A percentile compares a stretch with the other conserved stretches of the same genome.
phyloP scores from a whole-genome alignment of 2,888 invertebrate genomes.

The Drosophila sordidapex region DNA sequence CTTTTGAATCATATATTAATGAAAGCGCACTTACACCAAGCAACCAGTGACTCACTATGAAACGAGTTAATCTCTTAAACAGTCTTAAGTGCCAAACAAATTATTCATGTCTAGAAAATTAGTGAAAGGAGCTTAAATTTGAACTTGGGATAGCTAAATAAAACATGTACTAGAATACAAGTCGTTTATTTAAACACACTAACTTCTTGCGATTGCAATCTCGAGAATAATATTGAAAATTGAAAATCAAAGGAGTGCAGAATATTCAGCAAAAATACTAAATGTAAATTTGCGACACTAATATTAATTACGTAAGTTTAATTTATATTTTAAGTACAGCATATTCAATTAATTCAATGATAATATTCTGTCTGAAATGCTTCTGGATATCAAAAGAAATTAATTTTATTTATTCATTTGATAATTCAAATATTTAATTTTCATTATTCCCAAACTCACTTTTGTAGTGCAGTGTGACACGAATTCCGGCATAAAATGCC shows the following conservation, averaged over 20 bases:
- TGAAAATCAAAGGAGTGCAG: not conserved
- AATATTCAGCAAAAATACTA: not conserved
- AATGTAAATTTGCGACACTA: not conserved
- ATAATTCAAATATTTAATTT: not conserved
- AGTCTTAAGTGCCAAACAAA: not conserved
- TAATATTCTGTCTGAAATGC: not conserved
- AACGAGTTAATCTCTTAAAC: conserved; percentile 1
- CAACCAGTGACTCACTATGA: conserved; percentile 7
- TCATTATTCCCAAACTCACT: not conserved
- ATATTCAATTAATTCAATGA: not conserved
- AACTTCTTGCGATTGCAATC: not conserved
- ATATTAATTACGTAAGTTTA: not conserved
- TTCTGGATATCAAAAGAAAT: too few species aligned
- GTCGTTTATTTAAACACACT: not conserved
- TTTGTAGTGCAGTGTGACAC: conserved; percentile 56
- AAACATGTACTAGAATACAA: not conserved
- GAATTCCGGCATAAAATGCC: conserved; percentile 52
- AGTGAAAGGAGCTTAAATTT: not conserved
- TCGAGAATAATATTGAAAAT: not conserved
- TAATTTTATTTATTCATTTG: not conserved
- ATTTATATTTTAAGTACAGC: not conserved
- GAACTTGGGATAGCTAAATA: not conserved
- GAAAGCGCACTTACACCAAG: conserved; percentile 52
- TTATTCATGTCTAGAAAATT: not conserved
- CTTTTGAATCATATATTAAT: conserved; percentile 73